Base-by-base conservation (phyloP, 2,888 invertebrate species). In the Dilophus febrilis region DNA sequence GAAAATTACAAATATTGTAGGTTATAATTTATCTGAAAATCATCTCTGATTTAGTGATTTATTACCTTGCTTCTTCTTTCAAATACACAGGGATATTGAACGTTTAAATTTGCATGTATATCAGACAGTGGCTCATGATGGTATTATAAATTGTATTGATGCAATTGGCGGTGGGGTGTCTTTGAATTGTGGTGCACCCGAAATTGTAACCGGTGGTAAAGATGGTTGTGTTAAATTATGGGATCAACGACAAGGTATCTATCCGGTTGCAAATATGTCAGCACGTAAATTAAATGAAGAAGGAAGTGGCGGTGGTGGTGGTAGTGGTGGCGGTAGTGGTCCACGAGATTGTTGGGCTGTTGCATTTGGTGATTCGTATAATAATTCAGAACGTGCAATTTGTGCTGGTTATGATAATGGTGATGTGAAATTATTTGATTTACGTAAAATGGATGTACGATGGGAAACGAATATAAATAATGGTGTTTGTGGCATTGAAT, bases 341-440 rank as follows among this genome's bases (percentile, higher is more conserved):
- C 74, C 71, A 36, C 67, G 92, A 27, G 95, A 95, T 54, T 95
- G 95, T 59, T 95, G 95, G 95, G 64, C 83, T 0, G 92, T 94
- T 0, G 74, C 81, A 1, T 92, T 95, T 55, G 94, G 92, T 0
- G 83, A 94, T 64, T 82, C 90, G 0, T 87, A 79, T 61, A 88
- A 83, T 56, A 74, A 80, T 35, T 71, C 81, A 22, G 92, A 95
- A 51, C 71, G 94, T 41, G 70, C 83, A 41, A 77, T 95, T 0
- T 82, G 78, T 19, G 86, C 92, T 10, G 95, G 95, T 2, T 95
- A 92, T 53, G 94, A 95, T 54, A 95, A 95, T 58, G 95, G 95
- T 0, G 95, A 95, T 55, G 61, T 95, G 3, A 95, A 94, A 63
- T 72, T 95, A 64, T 94, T 88, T 57, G 92, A 95, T 58, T 65